phyloP scores from a whole-genome alignment of 2,888 invertebrate species.

The Leucozona laternaria region DNA sequence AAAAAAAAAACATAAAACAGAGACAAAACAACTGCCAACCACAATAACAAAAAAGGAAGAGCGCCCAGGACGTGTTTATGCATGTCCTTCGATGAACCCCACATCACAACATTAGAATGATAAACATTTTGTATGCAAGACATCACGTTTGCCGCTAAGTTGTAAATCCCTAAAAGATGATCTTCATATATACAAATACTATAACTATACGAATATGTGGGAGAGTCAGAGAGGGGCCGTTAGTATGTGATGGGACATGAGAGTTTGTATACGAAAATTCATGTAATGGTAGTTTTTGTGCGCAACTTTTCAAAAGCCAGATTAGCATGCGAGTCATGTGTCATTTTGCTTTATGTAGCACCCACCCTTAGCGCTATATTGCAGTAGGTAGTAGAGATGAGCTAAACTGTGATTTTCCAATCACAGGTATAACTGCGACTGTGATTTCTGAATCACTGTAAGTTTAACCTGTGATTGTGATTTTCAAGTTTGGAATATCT shows the following conservation, averaged over 20 bases:
- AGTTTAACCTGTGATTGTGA: too few relatives aligned
- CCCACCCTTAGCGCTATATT: slow-evolving; percentile 17
- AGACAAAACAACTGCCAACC: slow-evolving; percentile 5
- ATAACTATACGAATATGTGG: slow-evolving; percentile 24
- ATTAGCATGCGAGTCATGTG: slow-evolving; percentile 75
- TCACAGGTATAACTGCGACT: too few relatives aligned
- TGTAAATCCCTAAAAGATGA: slow-evolving; percentile 76
- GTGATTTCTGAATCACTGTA: too few relatives aligned
- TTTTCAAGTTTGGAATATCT: too few relatives aligned
- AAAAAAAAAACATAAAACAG: slow-evolving; percentile 37
- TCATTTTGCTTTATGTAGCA: slow-evolving; percentile 71
- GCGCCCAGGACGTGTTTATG: slow-evolving; percentile 24
- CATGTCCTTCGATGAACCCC: slow-evolving; percentile 72
- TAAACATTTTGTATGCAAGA: slow-evolving; percentile 72
- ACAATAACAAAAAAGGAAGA: slow-evolving; percentile 39
- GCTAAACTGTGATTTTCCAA: too few relatives aligned
- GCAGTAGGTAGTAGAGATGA: too few relatives aligned
- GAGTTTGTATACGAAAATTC: slow-evolving; percentile 29
- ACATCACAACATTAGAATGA: slow-evolving; percentile 47
- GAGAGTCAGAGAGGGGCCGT: neutral
- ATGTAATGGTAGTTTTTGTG: slow-evolving; percentile 49
- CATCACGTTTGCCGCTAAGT: slow-evolving; percentile 74
- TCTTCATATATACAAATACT: slow-evolving; percentile 52
- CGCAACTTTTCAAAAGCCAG: slow-evolving; percentile 59
- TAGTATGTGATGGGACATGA: slow-evolving; percentile 10